Percentiles rank a stretch among this genome's conserved stretches.
These are phyloP conservation scores for Tragulus kanchil DNA, from an alignment of 2,113 vertebrate genomes.

Conservation along the genomic window DNA sequence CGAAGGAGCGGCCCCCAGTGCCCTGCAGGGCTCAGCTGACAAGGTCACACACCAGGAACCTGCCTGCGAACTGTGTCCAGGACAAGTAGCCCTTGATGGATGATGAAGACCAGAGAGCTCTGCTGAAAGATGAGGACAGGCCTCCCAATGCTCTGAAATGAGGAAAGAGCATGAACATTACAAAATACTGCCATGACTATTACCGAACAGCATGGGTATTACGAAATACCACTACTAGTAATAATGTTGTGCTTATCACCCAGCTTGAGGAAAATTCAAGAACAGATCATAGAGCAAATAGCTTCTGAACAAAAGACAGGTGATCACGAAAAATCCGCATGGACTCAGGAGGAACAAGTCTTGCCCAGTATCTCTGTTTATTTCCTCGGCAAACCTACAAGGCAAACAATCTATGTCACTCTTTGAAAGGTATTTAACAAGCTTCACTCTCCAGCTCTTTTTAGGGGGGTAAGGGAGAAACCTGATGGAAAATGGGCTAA, in stretches of 20 bases:
- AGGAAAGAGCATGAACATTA: background rate
- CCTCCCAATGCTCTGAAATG: background rate
- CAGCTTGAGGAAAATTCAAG: constrained; percentile 22
- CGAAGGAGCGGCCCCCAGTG: background rate
- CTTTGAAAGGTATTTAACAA: constrained; percentile 42
- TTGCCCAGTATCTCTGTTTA: background rate
- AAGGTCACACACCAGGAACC: background rate
- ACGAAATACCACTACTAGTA: background rate
- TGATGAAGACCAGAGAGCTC: background rate
- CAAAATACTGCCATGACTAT: background rate
- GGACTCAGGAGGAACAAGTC: background rate
- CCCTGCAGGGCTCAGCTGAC: background rate
- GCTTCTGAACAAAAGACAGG: background rate
- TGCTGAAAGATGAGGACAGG: background rate
- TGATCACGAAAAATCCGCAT: background rate
- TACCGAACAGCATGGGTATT: background rate
- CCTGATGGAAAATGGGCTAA: background rate
- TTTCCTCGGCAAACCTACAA: background rate
- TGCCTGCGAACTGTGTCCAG: background rate
- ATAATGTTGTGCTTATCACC: background rate
- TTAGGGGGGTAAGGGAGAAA: background rate
- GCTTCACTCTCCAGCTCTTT: background rate
- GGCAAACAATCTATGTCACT: background rate
- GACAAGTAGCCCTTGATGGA: background rate
- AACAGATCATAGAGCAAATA: background rate